phyloP scores from a whole-genome alignment of 2,797 vertebrate species.

The Pogonophryne albipinna region DNA sequence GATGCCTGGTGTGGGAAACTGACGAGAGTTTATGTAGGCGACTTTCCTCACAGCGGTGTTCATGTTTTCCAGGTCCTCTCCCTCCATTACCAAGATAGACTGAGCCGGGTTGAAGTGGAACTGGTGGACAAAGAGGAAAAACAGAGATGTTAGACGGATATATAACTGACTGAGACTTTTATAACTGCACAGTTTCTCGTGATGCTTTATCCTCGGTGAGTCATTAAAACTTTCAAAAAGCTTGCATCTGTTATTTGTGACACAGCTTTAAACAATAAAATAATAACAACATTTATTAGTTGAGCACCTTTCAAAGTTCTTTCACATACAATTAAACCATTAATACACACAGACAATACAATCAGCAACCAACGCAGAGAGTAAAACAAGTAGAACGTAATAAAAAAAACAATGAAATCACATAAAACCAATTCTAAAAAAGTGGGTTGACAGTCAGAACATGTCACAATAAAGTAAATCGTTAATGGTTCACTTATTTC shows the following conservation, averaged over 20 bases:
- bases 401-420: no score
- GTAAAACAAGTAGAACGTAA: no score
- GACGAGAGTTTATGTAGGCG: conserved; percentile 97
- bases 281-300: no score
- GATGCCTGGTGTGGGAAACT: conserved; percentile 92
- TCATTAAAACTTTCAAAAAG: no score
- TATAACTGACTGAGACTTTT: background rate
- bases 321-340: no score
- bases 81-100: conserved; percentile 96
- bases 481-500: background rate
- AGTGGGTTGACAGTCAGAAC: no score
- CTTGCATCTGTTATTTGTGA: no score
- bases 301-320: no score
- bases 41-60: conserved; percentile 93
- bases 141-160: conserved; percentile 18
- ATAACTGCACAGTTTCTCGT: background rate
- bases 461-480: background rate
- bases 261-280: background rate
- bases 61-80: conserved; percentile 94
- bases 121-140: conserved; percentile 73
- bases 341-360: no score
- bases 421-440: no score
- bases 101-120: conserved; percentile 98
- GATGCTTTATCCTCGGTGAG: no score
- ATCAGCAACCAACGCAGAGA: no score